Conservation (phyloP, 2,888 invertebrate species). For the Cyrtodaria siliqua region DNA sequence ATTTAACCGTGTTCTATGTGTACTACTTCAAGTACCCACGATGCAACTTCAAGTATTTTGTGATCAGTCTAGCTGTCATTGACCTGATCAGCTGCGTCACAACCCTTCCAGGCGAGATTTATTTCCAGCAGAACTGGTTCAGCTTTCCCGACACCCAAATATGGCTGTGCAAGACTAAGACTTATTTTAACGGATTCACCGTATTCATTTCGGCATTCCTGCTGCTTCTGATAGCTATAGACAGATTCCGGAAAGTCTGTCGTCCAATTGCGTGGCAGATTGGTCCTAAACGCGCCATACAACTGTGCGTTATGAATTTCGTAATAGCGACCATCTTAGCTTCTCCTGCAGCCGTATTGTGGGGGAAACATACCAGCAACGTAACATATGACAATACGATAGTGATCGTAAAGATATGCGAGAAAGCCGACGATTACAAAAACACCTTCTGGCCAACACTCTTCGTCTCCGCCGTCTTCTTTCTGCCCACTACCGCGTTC, state of each 20-base stretch:
- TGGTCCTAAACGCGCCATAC: constrained; percentile 18
- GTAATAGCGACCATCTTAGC: constrained; percentile 16
- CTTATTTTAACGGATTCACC: constrained; percentile 45
- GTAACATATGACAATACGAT: constrained; percentile 9
- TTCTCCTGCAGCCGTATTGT: constrained; percentile 18
- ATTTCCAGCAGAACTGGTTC: constrained; percentile 32
- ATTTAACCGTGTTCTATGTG: constrained; percentile 23
- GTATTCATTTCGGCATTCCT: constrained; percentile 35
- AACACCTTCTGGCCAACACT: constrained; percentile 27
- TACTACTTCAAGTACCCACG: constrained; percentile 20
- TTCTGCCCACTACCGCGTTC: constrained; percentile 19
- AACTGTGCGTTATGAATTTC: constrained; percentile 14
- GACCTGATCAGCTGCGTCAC: constrained; percentile 30
- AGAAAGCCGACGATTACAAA: constrained; percentile 27
- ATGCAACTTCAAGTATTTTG: constrained; percentile 43
- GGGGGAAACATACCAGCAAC: constrained; percentile 36
- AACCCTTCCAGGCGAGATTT: constrained; percentile 30
- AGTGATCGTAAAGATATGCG: constrained; percentile 25
- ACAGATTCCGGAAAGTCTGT: constrained; percentile 35
- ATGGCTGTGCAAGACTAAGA: constrained; percentile 38
- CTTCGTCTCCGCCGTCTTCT: constrained; percentile 14
- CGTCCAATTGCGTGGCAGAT: constrained; percentile 36
- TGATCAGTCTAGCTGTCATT: constrained; percentile 29
- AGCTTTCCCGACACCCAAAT: constrained; percentile 18
- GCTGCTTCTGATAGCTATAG: constrained; percentile 35